phyloP scores from a whole-genome alignment of 2,113 vertebrate genomes.

The Erythrocebus patas region DNA sequence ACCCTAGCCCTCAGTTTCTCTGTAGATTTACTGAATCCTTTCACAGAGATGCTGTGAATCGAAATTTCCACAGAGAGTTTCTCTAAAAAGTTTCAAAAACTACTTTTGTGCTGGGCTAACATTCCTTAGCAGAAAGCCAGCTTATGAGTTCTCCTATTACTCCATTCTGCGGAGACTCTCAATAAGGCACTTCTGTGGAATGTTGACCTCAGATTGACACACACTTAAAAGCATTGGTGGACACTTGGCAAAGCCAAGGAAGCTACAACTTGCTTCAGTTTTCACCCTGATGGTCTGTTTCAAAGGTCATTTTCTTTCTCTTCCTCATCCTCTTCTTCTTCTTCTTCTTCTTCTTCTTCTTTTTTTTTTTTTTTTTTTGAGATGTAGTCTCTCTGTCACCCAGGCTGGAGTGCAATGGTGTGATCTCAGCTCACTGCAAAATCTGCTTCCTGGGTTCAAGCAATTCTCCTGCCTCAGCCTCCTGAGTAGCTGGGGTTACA shows the following conservation, averaged over 20 bases:
- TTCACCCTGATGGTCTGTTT: constrained; percentile 24
- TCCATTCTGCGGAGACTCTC: background rate
- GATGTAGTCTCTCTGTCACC: no score
- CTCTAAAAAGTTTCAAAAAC: background rate
- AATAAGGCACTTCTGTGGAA: background rate
- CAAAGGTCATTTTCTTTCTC: background rate
- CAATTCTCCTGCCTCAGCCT: no score
- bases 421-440: no score
- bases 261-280: background rate
- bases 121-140: background rate
- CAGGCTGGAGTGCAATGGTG: no score
- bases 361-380: no score
- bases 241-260: background rate
- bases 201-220: background rate
- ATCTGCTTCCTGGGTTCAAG: no score
- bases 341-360: accelerated
- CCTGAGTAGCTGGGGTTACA: no score
- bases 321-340: no score
- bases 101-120: background rate
- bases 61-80: background rate
- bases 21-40: background rate
- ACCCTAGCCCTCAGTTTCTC: background rate
- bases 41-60: background rate
- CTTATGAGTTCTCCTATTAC: background rate
- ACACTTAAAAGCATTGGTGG: background rate